These are phyloP conservation scores for Myopa testacea DNA, from an alignment of 2,888 invertebrate genomes.

Conservation along the genomic window DNA sequence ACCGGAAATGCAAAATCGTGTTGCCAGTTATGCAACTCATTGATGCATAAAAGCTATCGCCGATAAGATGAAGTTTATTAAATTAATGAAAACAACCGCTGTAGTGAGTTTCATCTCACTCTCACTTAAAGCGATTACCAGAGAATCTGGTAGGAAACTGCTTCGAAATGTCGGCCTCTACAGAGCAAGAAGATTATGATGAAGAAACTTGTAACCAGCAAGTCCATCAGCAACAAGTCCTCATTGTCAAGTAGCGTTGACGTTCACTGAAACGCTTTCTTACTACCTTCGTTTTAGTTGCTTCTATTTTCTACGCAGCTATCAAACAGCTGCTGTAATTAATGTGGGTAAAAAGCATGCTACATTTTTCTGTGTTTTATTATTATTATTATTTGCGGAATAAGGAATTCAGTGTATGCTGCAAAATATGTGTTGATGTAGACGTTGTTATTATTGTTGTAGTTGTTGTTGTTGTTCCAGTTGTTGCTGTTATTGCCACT, in stretches of 20 bases:
- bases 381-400: slow-evolving; percentile 16
- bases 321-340: background rate
- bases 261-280: background rate
- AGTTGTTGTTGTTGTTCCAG: background rate
- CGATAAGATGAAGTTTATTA: slow-evolving; percentile 2
- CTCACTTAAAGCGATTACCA: background rate
- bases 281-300: background rate
- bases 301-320: background rate
- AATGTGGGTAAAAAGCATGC: slow-evolving; percentile 23
- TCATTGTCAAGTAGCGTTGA: too few species aligned
- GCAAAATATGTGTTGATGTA: background rate
- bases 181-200: background rate
- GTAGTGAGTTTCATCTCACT: background rate
- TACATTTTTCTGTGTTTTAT: background rate
- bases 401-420: slow-evolving; percentile 10
- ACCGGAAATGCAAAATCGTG: slow-evolving; percentile 29
- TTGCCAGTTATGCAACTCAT: background rate
- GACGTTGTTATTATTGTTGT: background rate
- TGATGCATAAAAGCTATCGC: background rate
- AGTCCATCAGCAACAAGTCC: too few species aligned
- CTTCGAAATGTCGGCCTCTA: background rate
- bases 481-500: background rate
- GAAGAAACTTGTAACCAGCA: too few species aligned
- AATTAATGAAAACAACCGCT: background rate
- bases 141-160: background rate